These are phyloP conservation scores for Nymphicus hollandicus DNA, from an alignment of 2,113 vertebrate genomes.

Conservation along the genomic window DNA sequence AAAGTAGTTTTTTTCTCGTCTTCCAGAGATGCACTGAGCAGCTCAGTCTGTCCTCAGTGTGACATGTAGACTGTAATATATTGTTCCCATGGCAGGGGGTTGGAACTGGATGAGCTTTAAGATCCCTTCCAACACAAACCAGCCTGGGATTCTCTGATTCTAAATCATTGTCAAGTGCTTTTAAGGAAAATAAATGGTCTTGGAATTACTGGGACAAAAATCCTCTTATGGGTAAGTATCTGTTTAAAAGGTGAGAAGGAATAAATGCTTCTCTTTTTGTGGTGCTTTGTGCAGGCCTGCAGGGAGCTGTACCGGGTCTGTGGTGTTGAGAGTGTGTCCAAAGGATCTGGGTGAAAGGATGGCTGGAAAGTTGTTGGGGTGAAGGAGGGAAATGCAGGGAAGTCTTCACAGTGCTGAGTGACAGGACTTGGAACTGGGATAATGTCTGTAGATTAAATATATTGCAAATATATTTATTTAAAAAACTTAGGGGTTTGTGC, in stretches of 20 bases:
- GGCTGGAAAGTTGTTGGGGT: fast-evolving
- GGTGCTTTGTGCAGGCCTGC: neutral
- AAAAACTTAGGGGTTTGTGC: neutral
- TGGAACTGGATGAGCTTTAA: neutral
- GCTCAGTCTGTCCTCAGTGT: neutral
- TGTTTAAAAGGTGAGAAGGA: neutral
- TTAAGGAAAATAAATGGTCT: neutral
- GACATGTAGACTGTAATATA: neutral
- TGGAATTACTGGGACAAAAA: neutral
- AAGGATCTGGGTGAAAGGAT: fast-evolving
- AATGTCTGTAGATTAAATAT: neutral
- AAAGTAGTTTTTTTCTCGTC: neutral
- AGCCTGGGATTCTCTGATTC: neutral
- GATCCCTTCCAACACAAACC: neutral
- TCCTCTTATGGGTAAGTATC: fast-evolving
- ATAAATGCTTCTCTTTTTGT: neutral
- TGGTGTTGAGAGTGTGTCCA: fast-evolving
- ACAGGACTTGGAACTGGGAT: neutral
- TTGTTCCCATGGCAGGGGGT: neutral
- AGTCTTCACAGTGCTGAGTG: neutral
- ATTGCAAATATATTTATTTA: fast-evolving
- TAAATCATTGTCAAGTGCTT: neutral
- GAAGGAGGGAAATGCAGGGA: neutral
- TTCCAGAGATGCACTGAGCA: neutral
- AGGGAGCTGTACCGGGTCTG: too few species aligned